Conservation (phyloP, 1,140 invertebrate genomes). For the Cardiocondyla obscurior region DNA sequence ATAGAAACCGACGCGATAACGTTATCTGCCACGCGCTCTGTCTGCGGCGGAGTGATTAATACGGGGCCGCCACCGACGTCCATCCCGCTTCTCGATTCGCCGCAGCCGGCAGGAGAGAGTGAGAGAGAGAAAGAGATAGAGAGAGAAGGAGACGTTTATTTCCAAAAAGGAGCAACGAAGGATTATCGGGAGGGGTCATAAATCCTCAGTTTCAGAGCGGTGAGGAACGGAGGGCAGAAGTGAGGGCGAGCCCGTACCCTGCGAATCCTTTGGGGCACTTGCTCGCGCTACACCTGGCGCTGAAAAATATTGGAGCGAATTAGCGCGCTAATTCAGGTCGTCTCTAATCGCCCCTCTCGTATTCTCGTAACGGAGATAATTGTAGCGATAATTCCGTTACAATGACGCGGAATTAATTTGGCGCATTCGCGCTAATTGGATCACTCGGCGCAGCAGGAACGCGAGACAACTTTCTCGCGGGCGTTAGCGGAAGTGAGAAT, state of each 20-base stretch:
- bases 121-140: background rate
- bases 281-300: conserved; percentile 16
- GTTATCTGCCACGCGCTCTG: conserved; percentile 52
- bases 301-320: conserved; percentile 55
- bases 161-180: conserved; percentile 56
- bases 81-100: conserved; percentile 55
- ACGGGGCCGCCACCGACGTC: conserved; percentile 44
- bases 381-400: conserved; percentile 42
- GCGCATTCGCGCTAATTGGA: conserved; percentile 32
- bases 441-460: background rate
- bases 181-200: conserved; percentile 52
- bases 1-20: conserved; percentile 54
- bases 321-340: conserved; percentile 40
- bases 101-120: background rate
- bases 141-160: conserved; percentile 56
- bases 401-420: conserved; percentile 32
- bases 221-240: background rate
- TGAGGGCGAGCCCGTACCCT: background rate
- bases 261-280: conserved; percentile 33
- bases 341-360: conserved; percentile 23
- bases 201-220: conserved; percentile 28
- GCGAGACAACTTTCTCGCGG: background rate
- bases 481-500: background rate
- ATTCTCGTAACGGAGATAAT: conserved; percentile 35
- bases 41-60: conserved; percentile 53